phyloP scores from a whole-genome alignment of 2,797 vertebrate genomes.

The Iguana delicatissima region DNA sequence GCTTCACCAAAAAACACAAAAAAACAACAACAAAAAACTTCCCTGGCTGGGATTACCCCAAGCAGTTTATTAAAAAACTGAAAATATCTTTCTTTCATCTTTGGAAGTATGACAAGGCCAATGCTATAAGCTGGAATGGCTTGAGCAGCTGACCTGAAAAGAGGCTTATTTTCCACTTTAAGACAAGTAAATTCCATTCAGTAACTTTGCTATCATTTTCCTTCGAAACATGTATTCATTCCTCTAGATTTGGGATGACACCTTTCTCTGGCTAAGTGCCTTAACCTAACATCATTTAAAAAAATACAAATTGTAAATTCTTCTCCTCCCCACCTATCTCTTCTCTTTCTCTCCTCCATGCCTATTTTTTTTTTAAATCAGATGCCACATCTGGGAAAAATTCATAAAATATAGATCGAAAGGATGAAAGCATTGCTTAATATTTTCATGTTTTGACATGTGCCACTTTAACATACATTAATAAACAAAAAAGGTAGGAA shows the following conservation, averaged over 20 bases:
- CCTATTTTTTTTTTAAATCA: conserved; percentile 27
- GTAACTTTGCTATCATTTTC: conserved; percentile 46
- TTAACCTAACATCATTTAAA: conserved; percentile 37
- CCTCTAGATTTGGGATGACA: conserved; percentile 40
- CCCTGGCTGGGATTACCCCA: background rate
- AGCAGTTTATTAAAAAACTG: conserved; percentile 19
- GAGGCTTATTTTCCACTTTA: conserved; percentile 52
- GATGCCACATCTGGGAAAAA: background rate
- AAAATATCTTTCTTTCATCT: conserved; percentile 49
- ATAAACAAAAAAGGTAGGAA: conserved; percentile 41
- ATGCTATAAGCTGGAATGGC: conserved; percentile 12
- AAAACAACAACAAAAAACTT: background rate
- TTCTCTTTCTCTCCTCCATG: conserved; percentile 9
- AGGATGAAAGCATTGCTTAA: conserved; percentile 1
- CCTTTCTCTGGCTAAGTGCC: conserved; percentile 28
- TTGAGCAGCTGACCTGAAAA: conserved; percentile 54
- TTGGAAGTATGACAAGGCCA: conserved; percentile 44
- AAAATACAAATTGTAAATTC: conserved; percentile 48
- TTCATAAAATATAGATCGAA: conserved; percentile 18
- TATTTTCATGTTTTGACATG: conserved; percentile 24
- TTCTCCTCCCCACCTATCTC: background rate
- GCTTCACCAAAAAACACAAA: background rate
- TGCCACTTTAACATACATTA: background rate
- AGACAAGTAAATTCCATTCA: conserved; percentile 53
- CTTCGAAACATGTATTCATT: conserved; percentile 18